Base-by-base conservation (phyloP, 2,888 invertebrate species). In the Cephus spinipes region DNA sequence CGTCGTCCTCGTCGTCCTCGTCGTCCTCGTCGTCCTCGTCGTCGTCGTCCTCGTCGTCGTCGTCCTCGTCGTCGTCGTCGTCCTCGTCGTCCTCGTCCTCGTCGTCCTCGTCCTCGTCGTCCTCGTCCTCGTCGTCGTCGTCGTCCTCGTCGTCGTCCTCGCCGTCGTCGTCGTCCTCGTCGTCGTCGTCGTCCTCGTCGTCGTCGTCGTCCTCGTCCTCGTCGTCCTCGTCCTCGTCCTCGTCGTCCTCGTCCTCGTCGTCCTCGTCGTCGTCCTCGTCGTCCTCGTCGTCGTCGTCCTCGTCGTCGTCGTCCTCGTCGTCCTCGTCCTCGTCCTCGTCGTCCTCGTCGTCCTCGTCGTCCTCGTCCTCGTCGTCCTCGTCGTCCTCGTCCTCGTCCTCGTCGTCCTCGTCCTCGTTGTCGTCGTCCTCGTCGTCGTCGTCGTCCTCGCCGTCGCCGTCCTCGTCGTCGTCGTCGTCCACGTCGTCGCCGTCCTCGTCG, bases 291-390 rank as follows among this genome's bases (percentile, higher is more conserved):
- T 68, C 68, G 68, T 68, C 68, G 68, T 68, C 68, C 35, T 73
- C 76, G n/a, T 73, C 76, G n/a, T 73, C 76, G n/a, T 73, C 76
- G 23, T 73, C 76, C n/a, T 2, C 76, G 23, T 2, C 76, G n/a
- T 2, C 76, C 35, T 32, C 76, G n/a, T 2, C 76, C n/a, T 73
- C 76, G n/a, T 73, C 76, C 35, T 73, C 76, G n/a, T 73, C 76
- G n/a, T 2, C 76, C 35, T 73, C 76, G n/a, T 2, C 76, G n/a
- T 32, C 76, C 68, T 68, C 68, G 68, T 68, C 68, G 68, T 30
- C 32, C 35, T 2, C 76, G n/a, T 73, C 76, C 35, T 73, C 76
- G n/a, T 73, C 76, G 23, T 73, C 76, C n/a, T 73, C 76, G n/a
- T 73, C 76, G 1, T 73, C 76, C n/a, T 73, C 76, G 23, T 73